Evolutionary conservation across 2,113 vertebrate species (phyloP).

Genomic region (Genyomyrus donnyi): DNA sequence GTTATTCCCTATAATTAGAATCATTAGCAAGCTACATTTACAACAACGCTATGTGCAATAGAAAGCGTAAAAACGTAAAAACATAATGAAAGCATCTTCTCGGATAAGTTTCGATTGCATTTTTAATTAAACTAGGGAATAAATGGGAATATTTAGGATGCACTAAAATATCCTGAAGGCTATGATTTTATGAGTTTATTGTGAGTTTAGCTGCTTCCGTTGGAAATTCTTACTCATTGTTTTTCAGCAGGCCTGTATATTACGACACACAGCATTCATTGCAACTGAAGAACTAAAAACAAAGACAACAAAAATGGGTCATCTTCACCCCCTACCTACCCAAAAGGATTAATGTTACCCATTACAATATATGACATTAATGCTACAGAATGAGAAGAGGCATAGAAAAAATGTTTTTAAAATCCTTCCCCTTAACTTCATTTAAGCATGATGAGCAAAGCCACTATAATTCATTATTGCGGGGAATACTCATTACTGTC

Average conservation of each 20-base stretch:
- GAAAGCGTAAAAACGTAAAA: neutral
- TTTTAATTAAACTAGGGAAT: neutral
- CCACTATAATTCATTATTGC: conserved; percentile 69
- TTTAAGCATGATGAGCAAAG: conserved; percentile 53
- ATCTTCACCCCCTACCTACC: neutral
- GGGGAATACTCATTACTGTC: conserved; percentile 64
- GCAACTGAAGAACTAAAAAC: neutral
- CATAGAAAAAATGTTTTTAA: conserved; percentile 42
- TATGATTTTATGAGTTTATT: neutral
- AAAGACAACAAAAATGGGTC: neutral
- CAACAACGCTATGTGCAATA: neutral
- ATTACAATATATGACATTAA: conserved; percentile 28
- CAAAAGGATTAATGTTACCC: conserved; percentile 41
- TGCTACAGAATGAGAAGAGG: conserved; percentile 15
- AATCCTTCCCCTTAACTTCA: conserved; percentile 43
- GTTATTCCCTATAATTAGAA: neutral
- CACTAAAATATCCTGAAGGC: neutral
- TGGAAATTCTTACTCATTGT: neutral
- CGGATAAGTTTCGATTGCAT: neutral
- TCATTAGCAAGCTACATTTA: neutral
- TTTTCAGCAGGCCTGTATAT: neutral
- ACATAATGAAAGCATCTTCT: neutral
- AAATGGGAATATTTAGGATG: neutral
- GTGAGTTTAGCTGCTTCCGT: neutral
- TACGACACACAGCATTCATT: neutral